Conservation (phyloP, 2,888 invertebrate genomes). For the Schizaphis graminum region DNA sequence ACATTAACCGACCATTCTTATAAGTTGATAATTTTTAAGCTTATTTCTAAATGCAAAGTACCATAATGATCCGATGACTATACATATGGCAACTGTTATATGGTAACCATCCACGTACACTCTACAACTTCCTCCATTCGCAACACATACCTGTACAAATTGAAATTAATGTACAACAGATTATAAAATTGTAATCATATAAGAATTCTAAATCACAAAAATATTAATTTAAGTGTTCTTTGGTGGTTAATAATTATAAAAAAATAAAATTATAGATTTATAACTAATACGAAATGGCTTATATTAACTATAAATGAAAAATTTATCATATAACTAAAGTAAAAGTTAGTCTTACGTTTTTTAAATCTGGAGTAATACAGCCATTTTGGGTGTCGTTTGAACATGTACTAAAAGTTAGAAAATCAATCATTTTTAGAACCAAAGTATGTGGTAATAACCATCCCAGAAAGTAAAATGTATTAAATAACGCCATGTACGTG, state of each 20-base stretch:
- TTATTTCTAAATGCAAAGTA: background rate
- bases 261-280: background rate
- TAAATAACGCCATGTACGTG: slow-evolving; percentile 98
- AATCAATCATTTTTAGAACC: slow-evolving; percentile 91
- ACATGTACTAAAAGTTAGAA: slow-evolving; percentile 85
- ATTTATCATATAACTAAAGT: background rate
- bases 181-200: background rate
- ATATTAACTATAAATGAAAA: background rate
- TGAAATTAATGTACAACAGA: slow-evolving; percentile 71
- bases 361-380: slow-evolving; percentile 59
- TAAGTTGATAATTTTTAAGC: background rate
- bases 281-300: background rate
- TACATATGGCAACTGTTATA: slow-evolving; percentile 84
- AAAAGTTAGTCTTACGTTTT: slow-evolving; percentile 54
- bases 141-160: slow-evolving; percentile 74
- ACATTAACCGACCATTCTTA: background rate
- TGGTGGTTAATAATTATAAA: background rate
- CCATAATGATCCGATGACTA: slow-evolving; percentile 87
- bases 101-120: slow-evolving; percentile 90
- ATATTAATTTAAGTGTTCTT: background rate
- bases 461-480: slow-evolving; percentile 95
- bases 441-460: slow-evolving; percentile 97
- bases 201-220: background rate
- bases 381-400: slow-evolving; percentile 72
- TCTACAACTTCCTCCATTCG: slow-evolving; percentile 74